These are phyloP conservation scores for Clytia hemisphaerica DNA, from an alignment of 30 jellyfish, hydroid and myxozoan genomes.

Conservation along the genomic window DNA sequence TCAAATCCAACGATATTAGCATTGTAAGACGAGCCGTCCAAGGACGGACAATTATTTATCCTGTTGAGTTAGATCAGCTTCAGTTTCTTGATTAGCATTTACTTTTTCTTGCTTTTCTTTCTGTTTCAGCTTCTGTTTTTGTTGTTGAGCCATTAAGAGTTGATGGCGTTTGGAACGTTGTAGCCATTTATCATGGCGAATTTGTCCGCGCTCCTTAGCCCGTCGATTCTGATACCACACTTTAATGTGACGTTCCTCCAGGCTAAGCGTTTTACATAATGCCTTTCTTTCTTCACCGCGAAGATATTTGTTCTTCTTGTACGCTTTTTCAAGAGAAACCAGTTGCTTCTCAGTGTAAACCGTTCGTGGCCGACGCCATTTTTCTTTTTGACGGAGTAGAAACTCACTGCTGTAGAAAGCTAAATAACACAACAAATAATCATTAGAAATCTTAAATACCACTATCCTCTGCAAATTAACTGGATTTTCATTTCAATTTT, in stretches of 20 bases:
- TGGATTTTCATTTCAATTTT: too few relatives aligned
- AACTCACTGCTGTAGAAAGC: not conserved
- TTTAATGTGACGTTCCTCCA: not conserved
- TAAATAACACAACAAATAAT: not conserved
- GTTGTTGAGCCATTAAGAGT: too few relatives aligned
- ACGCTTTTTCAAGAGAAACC: not conserved
- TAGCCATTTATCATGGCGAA: constrained; percentile 3
- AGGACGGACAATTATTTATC: too few relatives aligned
- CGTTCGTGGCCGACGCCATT: not conserved
- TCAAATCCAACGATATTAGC: too few relatives aligned
- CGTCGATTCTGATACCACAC: not conserved
- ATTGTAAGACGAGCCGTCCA: too few relatives aligned
- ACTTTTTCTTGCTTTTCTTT: too few relatives aligned
- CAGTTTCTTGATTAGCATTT: too few relatives aligned
- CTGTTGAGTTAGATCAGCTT: too few relatives aligned
- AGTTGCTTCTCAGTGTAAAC: constrained; percentile 1
- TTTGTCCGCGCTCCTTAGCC: not conserved
- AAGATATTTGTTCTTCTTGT: not conserved
- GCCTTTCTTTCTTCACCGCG: not conserved
- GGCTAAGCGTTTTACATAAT: not conserved
- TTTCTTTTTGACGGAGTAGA: not conserved
- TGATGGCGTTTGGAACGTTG: not conserved
- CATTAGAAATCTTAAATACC: too few relatives aligned
- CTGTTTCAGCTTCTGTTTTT: too few relatives aligned
- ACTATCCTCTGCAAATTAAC: too few relatives aligned